Evolutionary conservation across 2,797 vertebrate species (phyloP), one percentile per base, ranked within the genome.

Genomic region (Acanthopagrus latus): DNA sequence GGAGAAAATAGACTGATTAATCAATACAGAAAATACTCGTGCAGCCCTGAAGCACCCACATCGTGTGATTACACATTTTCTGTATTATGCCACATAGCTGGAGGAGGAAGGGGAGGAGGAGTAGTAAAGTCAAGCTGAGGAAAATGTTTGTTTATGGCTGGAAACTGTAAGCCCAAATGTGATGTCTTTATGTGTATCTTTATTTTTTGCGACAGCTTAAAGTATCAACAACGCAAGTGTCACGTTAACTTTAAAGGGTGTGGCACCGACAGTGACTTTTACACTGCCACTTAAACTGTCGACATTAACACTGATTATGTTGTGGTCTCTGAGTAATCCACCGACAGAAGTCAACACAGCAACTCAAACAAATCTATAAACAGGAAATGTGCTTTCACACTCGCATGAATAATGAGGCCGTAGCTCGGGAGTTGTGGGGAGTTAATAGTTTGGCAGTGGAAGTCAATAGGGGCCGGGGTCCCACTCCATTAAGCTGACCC

Each of bases 401-500:
- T 63, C 92, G 90, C 94, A 96, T 97, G 97, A 97, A 97, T 97
- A 97, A 98, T 97, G 97, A 97, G 96, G 93, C 94, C 92, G 91
- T 90, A 94, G 95, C 96, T 91, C 78, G 89, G 93, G 93, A 95
- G 95, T 96, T 97, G 96, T 96, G 96, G 96, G 97, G 96, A 98
- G 97, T 98, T 98, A 97, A 98, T 98, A 97, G 97, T 97, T 96
- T 96, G 95, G 95, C 83, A 94, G 94, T 96, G 95, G 96, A 92
- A 97, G 96, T 99, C 96, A 98, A 98, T 98, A 97, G 97, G 96
- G 95, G 95, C 96, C 94, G 94, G 95, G 97, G 95, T 97, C 96
- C 94, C 96, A 99, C 97, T 98, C 97, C 97, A 99, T 99, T 99
- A 99, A 99, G 96, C 96, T 98, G 97, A 99, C 98, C 98, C 96